Base-by-base conservation (phyloP, 2,888 invertebrate genomes). In the Ennomos fuscantarius region DNA sequence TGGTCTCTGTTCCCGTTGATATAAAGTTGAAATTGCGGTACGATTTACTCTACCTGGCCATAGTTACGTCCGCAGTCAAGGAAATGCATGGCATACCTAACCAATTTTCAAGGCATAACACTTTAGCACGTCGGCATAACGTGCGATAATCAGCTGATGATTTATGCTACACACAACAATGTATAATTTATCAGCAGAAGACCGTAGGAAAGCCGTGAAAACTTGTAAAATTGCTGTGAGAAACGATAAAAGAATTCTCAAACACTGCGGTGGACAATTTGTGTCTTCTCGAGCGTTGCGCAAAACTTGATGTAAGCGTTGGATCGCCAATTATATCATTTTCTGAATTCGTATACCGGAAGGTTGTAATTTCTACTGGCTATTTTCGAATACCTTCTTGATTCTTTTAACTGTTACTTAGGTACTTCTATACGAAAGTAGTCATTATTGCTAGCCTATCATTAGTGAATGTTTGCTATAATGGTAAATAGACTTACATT, bases 271-370 rank as follows among this genome's bases (percentile, higher is more conserved):
- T 15, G 13, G 15, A 40, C 13, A 40, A 13, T 15, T 41, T 40
- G 36, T 43, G 48, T 37, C 54, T 45, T 55, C 59, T 47, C 50
- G 34, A 40, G 54, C 53, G 48, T 41, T 49, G 34, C 34, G 33
- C 11, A 34, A 6, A 49, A 41, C 39, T 46, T 37, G 11, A 37
- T 11, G 36, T 46, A 24, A 32, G 12, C 12, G 13, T 13, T 40
- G 34, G 32, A 39, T 40, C 33, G 8, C 48, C 48, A 49, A 49
- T 49, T 49, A 49, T 46, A 46, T 24, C 46, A 46, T 46, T 36
- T 46, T 36, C 36, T 1, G 10, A 36, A 46, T 36, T 12, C 8
- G 31, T 12, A 34, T 9, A 24, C 46, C 46, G 46, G 46, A 46
- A 36, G 46, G 46, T 46, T 11, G 36, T n/a, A 2, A 46, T 36